Evolutionary conservation across 2,797 vertebrate species (phyloP).

Genomic region (Neosalanx taihuensis): DNA sequence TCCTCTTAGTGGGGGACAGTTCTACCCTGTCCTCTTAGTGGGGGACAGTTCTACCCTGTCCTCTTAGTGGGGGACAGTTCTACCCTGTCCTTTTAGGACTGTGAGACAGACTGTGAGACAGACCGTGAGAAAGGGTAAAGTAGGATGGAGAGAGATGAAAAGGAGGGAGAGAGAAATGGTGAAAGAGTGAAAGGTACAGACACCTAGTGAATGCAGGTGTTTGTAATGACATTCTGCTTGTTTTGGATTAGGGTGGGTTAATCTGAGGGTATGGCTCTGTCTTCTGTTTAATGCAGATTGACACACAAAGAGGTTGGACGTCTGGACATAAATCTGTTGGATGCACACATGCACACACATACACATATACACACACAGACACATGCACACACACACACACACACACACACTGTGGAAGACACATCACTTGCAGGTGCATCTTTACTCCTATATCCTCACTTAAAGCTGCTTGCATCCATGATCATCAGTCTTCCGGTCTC

Average conservation of each 20-base stretch:
- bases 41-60: too few relatives aligned
- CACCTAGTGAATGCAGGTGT: not conserved
- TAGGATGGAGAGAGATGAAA: not conserved
- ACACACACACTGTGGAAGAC: not conserved
- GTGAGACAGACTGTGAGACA: too few relatives aligned
- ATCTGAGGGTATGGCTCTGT: not conserved
- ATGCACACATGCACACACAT: constrained; percentile 4
- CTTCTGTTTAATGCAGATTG: constrained; percentile 4
- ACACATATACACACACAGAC: not conserved
- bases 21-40: too few relatives aligned
- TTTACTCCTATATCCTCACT: too few relatives aligned
- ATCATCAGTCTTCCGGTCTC: constrained; percentile 10
- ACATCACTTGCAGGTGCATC: too few relatives aligned
- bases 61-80: too few relatives aligned
- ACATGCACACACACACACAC: constrained; percentile 2
- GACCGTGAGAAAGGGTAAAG: not conserved
- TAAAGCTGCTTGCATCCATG: not conserved
- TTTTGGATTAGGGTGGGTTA: not conserved
- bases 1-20: too few relatives aligned
- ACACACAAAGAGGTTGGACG: not conserved
- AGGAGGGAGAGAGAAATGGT: not conserved
- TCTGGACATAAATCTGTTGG: constrained; percentile 9
- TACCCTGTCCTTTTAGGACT: too few relatives aligned
- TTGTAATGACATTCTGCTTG: constrained; percentile 10
- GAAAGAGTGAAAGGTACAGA: not conserved